Percentiles rank a stretch among this genome's conserved stretches.
Evolutionary conservation across 1,140 invertebrate genomes (phyloP).

Genomic region (Dryas iulia): DNA sequence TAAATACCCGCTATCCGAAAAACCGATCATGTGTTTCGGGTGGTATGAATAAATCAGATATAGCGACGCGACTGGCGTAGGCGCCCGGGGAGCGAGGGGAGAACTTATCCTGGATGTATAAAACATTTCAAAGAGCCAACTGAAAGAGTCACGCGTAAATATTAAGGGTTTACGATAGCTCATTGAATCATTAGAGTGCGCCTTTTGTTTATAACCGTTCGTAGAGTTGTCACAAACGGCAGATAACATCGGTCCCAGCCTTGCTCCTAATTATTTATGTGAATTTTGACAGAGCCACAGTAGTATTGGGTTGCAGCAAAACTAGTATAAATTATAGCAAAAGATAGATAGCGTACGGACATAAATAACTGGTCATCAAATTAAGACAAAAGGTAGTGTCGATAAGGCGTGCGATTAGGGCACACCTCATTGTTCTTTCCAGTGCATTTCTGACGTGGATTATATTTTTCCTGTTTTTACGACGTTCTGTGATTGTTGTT

Average conservation of each 20-base stretch:
- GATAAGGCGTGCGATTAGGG: constrained; percentile 65
- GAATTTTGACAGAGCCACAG: constrained; percentile 70
- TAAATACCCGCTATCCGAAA: constrained; percentile 60
- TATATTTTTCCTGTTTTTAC: constrained; percentile 65
- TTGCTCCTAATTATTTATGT: constrained; percentile 72
- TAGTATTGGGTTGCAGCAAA: constrained; percentile 53
- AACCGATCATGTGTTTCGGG: constrained; percentile 72
- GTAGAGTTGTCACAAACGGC: constrained; percentile 56
- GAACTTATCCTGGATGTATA: constrained; percentile 53
- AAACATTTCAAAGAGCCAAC: constrained; percentile 68
- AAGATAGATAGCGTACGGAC: constrained; percentile 44
- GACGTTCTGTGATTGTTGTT: constrained; percentile 49
- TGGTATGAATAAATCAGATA: constrained; percentile 77
- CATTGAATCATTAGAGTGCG: constrained; percentile 70
- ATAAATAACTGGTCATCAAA: constrained; percentile 71
- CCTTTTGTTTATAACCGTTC: constrained; percentile 72
- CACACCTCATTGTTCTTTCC: constrained; percentile 60
- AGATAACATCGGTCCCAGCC: constrained; percentile 66
- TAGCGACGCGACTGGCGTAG: constrained; percentile 60
- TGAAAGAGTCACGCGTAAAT: constrained; percentile 72
- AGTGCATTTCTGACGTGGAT: constrained; percentile 56
- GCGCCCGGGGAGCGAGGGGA: constrained; percentile 56
- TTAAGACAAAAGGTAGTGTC: constrained; percentile 71
- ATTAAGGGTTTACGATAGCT: constrained; percentile 71
- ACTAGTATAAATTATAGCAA: constrained; percentile 72